phyloP scores from a whole-genome alignment of 2,888 invertebrate genomes.

The Adelphocoris suturalis region DNA sequence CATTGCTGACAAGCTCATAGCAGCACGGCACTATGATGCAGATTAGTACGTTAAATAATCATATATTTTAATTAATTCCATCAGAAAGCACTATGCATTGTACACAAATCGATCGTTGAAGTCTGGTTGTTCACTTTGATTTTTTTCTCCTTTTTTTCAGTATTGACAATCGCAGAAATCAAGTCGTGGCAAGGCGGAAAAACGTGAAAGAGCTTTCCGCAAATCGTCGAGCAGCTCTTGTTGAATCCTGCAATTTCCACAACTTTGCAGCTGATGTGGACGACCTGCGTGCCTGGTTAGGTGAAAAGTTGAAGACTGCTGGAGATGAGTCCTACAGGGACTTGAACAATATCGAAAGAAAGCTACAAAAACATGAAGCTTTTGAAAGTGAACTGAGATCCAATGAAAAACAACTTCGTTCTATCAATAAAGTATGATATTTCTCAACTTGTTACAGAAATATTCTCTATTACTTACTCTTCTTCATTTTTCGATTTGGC shows the following conservation, averaged over 20 bases:
- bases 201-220: conserved; percentile 87
- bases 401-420: conserved; percentile 94
- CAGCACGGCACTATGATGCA: conserved; percentile 88
- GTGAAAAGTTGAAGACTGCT: conserved; percentile 94
- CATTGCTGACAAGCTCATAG: conserved; percentile 89
- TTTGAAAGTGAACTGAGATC: conserved; percentile 96
- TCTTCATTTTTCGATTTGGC: background rate
- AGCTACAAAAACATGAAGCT: conserved; percentile 97
- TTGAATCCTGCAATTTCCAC: conserved; percentile 93
- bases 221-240: conserved; percentile 86
- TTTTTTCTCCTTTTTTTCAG: conserved; percentile 78
- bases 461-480: background rate
- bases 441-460: background rate
- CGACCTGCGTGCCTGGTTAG: conserved; percentile 93
- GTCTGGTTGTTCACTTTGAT: too few species aligned
- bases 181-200: conserved; percentile 87
- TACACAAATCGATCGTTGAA: too few species aligned
- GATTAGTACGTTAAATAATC: conserved; percentile 83
- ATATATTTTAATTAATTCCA: background rate
- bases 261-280: conserved; percentile 95
- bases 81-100: too few species aligned
- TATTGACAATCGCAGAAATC: conserved; percentile 86
- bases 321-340: conserved; percentile 96
- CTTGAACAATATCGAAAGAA: conserved; percentile 92
- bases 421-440: conserved; percentile 85